phyloP scores from a whole-genome alignment of 2,113 vertebrate genomes.

The Chamaetylas fuelleborni region DNA sequence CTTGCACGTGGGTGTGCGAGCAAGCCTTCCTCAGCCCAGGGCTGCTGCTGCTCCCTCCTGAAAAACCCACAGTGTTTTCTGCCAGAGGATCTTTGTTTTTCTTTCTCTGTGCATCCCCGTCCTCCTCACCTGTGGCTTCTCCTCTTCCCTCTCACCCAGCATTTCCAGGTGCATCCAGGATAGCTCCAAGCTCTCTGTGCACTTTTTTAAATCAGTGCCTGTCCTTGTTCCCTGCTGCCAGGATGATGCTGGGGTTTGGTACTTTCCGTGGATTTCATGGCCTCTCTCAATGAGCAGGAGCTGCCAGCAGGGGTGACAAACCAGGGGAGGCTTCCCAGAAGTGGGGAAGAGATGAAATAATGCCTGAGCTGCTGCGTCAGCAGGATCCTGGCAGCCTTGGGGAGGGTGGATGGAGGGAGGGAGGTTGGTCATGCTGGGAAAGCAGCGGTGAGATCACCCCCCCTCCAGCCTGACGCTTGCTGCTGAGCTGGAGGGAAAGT shows the following conservation, averaged over 20 bases:
- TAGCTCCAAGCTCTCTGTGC: not conserved
- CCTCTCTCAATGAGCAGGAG: not conserved
- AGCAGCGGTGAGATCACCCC: not conserved
- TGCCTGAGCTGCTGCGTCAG: not conserved
- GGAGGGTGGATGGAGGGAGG: not conserved
- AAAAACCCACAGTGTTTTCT: not conserved
- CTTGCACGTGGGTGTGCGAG: not conserved
- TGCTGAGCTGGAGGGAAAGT: not conserved
- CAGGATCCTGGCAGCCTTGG: not conserved
- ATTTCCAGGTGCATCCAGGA: not conserved
- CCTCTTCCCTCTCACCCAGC: not conserved
- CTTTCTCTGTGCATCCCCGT: not conserved
- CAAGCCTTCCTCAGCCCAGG: not conserved
- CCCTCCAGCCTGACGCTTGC: accelerated
- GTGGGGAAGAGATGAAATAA: not conserved
- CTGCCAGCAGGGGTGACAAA: constrained; percentile 22
- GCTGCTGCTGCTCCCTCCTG: not conserved
- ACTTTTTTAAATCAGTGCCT: no score
- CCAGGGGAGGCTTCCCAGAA: constrained; percentile 8
- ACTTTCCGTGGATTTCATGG: not conserved
- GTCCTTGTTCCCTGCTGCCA: not conserved
- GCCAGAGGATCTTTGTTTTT: not conserved
- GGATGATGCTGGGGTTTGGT: not conserved
- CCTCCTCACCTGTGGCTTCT: accelerated
- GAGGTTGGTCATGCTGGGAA: not conserved